A percentile compares a stretch with the other conserved stretches of the same genome.
phyloP scores from a whole-genome alignment of 1,140 invertebrate genomes.

The Calliopsis andreniformis region DNA sequence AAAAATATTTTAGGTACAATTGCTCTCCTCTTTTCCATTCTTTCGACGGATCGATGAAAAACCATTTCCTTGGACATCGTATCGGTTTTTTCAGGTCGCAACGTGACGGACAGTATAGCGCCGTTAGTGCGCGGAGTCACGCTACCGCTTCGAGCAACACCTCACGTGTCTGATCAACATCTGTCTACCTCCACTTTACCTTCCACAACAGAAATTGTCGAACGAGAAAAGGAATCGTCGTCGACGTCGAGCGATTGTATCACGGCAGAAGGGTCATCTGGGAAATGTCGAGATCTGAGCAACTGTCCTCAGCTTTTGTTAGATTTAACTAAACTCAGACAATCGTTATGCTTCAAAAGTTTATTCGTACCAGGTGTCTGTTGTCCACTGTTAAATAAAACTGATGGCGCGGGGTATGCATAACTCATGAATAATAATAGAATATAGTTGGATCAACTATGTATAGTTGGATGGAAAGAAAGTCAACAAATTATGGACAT shows the following conservation, averaged over 20 bases:
- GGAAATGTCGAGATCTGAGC: slow-evolving; percentile 93
- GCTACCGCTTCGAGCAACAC: slow-evolving; percentile 81
- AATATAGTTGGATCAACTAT: no score
- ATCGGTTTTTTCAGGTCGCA: slow-evolving; percentile 78
- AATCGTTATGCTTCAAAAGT: slow-evolving; percentile 95
- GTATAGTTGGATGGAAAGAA: no score
- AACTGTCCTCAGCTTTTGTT: slow-evolving; percentile 93
- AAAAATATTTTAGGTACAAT: slow-evolving; percentile 87
- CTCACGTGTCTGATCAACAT: not conserved
- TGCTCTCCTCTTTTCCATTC: not conserved
- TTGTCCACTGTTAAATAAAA: slow-evolving; percentile 85
- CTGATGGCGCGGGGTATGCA: slow-evolving; percentile 27
- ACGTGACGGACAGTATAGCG: slow-evolving; percentile 90
- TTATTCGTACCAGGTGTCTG: slow-evolving; percentile 95
- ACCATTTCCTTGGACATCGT: not conserved
- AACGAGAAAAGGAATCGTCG: slow-evolving; percentile 70
- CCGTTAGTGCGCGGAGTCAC: slow-evolving; percentile 87
- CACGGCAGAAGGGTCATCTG: slow-evolving; percentile 89
- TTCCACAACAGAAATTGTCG: slow-evolving; percentile 69
- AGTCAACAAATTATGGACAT: no score
- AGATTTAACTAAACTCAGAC: slow-evolving; percentile 90
- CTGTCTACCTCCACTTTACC: slow-evolving; percentile 54
- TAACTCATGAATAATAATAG: no score
- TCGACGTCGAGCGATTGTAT: slow-evolving; percentile 84
- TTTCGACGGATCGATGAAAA: no score